These are phyloP conservation scores for Penaeus indicus DNA, from an alignment of 1,140 invertebrate species.

Conservation along the genomic window DNA sequence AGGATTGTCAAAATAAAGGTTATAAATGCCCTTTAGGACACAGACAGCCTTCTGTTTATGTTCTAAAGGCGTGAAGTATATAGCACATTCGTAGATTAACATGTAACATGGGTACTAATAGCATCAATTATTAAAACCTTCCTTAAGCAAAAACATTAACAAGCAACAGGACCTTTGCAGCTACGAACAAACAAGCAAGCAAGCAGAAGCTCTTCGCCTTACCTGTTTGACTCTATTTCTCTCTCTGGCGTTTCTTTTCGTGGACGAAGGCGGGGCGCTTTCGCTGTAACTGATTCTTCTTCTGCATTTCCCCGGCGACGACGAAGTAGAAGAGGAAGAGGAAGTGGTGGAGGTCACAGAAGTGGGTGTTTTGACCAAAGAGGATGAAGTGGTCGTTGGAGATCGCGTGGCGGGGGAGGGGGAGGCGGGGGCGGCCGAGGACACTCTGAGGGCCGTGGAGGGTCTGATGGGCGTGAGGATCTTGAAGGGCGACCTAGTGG, in stretches of 20 bases:
- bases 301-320: conserved; percentile 47
- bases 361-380: conserved; percentile 48
- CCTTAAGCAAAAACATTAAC: not conserved
- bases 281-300: conserved; percentile 53
- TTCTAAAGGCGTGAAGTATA: too few species aligned
- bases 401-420: conserved; percentile 5
- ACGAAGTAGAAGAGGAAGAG: conserved; percentile 17
- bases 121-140: too few species aligned
- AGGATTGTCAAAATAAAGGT: too few species aligned
- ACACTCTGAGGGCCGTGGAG: conserved; percentile 29
- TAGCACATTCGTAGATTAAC: too few species aligned
- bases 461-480: conserved; percentile 53
- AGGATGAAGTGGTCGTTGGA: not conserved
- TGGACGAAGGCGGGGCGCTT: conserved; percentile 68
- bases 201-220: not conserved
- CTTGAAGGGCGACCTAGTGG: conserved; percentile 40
- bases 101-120: too few species aligned
- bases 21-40: too few species aligned
- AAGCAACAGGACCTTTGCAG: not conserved
- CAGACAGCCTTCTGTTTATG: too few species aligned
- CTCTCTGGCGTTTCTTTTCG: conserved; percentile 74
- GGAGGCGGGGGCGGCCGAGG: conserved; percentile 17
- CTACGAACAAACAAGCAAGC: not conserved
- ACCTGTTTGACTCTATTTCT: conserved; percentile 73
- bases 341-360: conserved; percentile 13